A percentile compares a stretch with the other conserved stretches of the same genome.
Evolutionary conservation across 2,113 vertebrate species (phyloP).

Genomic region (Martes martes): DNA sequence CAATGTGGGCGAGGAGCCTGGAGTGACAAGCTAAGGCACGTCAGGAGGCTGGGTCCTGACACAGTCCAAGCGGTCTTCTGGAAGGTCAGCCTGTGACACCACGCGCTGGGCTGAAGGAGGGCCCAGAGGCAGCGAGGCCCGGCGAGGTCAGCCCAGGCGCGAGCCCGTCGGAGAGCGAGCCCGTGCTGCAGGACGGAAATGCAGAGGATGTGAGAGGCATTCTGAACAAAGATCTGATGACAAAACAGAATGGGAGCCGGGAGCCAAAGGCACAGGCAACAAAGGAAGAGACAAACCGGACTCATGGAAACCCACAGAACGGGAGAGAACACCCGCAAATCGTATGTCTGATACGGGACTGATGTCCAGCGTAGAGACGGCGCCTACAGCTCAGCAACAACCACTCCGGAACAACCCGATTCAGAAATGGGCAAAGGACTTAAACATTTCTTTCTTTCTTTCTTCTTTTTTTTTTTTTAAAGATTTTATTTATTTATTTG

Average conservation of each 20-base stretch:
- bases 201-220: background rate
- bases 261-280: background rate
- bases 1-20: background rate
- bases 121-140: background rate
- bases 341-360: background rate
- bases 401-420: background rate
- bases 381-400: background rate
- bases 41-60: background rate
- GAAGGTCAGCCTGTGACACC: background rate
- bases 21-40: background rate
- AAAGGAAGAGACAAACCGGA: background rate
- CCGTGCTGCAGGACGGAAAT: background rate
- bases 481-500: background rate
- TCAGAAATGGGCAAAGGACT: background rate
- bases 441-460: background rate
- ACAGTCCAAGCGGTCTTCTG: accelerated
- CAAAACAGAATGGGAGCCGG: background rate
- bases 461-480: no score
- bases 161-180: background rate
- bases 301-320: background rate
- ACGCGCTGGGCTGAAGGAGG: accelerated
- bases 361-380: background rate
- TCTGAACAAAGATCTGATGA: background rate
- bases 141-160: background rate
- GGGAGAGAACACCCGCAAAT: background rate